Evolutionary conservation across 2,113 vertebrate species (phyloP).

Genomic region (Chloropsis hardwickii): DNA sequence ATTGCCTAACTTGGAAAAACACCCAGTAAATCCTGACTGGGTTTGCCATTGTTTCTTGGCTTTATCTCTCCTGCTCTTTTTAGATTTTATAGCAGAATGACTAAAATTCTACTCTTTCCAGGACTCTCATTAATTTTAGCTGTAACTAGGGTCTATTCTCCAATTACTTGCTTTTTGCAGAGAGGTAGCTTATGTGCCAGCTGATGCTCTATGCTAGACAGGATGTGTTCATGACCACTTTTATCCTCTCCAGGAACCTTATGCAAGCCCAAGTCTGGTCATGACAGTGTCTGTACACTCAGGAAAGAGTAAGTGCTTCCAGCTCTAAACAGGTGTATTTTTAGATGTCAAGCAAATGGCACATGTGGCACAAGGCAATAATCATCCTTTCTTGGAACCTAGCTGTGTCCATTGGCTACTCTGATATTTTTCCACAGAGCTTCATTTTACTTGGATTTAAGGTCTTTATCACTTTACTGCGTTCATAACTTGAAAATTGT

Average conservation of each 20-base stretch:
- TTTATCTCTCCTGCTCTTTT: neutral
- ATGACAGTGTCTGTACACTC: rapidly evolving
- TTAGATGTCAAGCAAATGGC: neutral
- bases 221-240: neutral
- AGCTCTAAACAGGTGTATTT: neutral
- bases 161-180: neutral
- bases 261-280: neutral
- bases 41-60: neutral
- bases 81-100: neutral
- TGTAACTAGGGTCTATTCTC: neutral
- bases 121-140: neutral
- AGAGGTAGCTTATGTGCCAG: neutral
- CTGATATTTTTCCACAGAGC: neutral
- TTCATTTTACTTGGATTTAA: neutral
- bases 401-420: neutral
- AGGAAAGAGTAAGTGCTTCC: neutral
- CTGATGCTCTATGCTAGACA: neutral
- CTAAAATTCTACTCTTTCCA: neutral
- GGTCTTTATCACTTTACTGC: neutral
- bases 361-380: neutral
- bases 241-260: neutral
- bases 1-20: neutral
- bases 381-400: neutral
- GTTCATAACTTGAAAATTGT: neutral
- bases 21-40: neutral